These are phyloP conservation scores for Sebastes vulpes DNA, from an alignment of 2,797 vertebrate species.

Conservation along the genomic window DNA sequence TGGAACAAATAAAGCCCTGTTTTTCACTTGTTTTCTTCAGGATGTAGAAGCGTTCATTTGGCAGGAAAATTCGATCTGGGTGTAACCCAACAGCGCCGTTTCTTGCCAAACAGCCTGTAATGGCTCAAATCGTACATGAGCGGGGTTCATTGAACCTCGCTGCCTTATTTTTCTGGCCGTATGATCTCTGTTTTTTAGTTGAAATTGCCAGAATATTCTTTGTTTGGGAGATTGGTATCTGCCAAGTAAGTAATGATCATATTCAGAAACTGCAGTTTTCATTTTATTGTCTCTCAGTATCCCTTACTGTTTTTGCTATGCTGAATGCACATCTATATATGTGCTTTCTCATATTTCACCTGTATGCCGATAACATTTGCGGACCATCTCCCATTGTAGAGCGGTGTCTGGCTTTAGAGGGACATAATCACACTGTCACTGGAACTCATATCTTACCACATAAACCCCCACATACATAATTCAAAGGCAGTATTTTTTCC, in stretches of 20 bases:
- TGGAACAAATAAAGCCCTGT: background rate
- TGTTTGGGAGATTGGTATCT: conserved; percentile 14
- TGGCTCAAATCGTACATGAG: conserved; percentile 26
- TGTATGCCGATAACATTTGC: conserved; percentile 5
- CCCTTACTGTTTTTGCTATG: background rate
- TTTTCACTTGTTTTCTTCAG: conserved; percentile 5
- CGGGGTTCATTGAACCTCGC: background rate
- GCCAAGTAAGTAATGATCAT: conserved; percentile 12
- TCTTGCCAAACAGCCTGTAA: conserved; percentile 47
- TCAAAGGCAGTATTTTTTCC: conserved; percentile 64
- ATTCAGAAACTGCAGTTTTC: background rate
- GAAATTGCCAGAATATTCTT: conserved; percentile 17
- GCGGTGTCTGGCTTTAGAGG: conserved; percentile 4
- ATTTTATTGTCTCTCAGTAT: background rate
- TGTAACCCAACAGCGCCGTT: conserved; percentile 3
- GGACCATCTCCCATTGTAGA: background rate
- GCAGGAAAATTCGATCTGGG: conserved; percentile 11
- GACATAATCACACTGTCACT: conserved; percentile 30
- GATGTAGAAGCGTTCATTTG: conserved; percentile 29
- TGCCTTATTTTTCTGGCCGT: conserved; percentile 35
- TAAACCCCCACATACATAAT: conserved; percentile 66
- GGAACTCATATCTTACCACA: conserved; percentile 53
- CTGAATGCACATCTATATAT: background rate
- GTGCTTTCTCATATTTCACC: background rate
- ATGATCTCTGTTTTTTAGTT: background rate